Percentiles rank a stretch among this genome's conserved stretches.
Conservation (phyloP, 64 coral and sea anemone genomes). For the Dendronephthya gigantea region DNA sequence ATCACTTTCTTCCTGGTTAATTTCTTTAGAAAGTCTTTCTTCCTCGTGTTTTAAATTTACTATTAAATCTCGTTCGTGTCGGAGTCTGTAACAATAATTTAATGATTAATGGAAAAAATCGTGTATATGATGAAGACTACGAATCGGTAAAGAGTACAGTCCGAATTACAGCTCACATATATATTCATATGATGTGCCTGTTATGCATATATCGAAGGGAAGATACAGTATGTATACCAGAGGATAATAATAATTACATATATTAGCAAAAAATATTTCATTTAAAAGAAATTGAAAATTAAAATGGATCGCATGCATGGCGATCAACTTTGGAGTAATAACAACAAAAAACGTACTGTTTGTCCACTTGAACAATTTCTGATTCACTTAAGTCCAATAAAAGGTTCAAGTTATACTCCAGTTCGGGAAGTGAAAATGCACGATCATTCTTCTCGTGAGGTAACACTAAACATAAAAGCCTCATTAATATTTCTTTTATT, state of each 20-base stretch:
- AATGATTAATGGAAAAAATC: neutral
- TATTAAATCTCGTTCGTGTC: constrained; percentile 73
- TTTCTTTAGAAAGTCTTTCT: constrained; percentile 44
- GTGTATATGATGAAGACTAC: neutral
- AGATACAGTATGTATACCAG: too few species aligned
- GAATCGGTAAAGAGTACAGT: neutral
- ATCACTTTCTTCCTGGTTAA: constrained; percentile 65
- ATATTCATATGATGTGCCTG: too few species aligned
- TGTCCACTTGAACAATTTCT: constrained; percentile 86
- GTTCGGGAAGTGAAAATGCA: constrained; percentile 85
- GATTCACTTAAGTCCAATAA: constrained; percentile 77
- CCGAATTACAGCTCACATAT: too few species aligned
- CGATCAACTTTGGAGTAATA: too few species aligned
- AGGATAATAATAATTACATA: too few species aligned
- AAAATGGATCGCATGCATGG: too few species aligned
- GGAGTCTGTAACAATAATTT: constrained; percentile 31
- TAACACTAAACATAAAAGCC: neutral
- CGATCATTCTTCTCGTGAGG: neutral
- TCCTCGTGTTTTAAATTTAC: constrained; percentile 82
- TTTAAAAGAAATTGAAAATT: too few species aligned
- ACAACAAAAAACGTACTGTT: constrained; percentile 58
- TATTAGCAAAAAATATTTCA: too few species aligned
- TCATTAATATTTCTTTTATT: neutral
- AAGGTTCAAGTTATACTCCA: constrained; percentile 79
- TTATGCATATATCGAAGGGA: too few species aligned